These are phyloP conservation scores for Drosophila mettleri DNA, from an alignment of 2,888 invertebrate species.

Conservation along the genomic window DNA sequence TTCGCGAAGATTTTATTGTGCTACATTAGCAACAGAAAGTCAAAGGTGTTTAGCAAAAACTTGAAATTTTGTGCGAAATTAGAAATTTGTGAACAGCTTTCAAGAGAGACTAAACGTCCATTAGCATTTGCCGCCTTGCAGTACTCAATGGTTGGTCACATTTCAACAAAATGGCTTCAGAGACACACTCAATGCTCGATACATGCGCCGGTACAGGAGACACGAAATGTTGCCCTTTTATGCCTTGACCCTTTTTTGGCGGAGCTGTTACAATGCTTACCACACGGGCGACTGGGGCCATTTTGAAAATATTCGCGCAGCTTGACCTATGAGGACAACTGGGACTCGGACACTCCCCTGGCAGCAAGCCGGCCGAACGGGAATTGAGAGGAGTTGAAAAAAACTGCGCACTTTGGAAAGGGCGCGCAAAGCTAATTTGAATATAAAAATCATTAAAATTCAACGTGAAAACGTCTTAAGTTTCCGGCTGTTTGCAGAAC, in stretches of 20 bases:
- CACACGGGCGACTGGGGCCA: conserved; percentile 58
- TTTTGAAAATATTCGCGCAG: conserved; percentile 63
- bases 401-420: conserved; percentile 40
- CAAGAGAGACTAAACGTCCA: not conserved
- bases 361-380: conserved; percentile 47
- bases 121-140: not conserved
- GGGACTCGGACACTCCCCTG: conserved; percentile 64
- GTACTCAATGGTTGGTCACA: conserved; percentile 40
- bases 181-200: conserved; percentile 35
- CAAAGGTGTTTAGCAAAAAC: not conserved
- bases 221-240: conserved; percentile 55
- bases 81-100: not conserved
- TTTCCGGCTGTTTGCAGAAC: conserved; percentile 64
- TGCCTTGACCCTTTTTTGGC: conserved; percentile 64
- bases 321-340: conserved; percentile 58
- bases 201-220: conserved; percentile 54
- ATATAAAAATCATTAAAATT: conserved; percentile 82
- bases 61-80: not conserved
- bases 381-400: conserved; percentile 15
- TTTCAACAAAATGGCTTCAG: conserved; percentile 60
- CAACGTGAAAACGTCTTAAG: conserved; percentile 78
- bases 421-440: conserved; percentile 75
- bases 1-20: not conserved
- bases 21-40: not conserved
- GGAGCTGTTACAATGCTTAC: conserved; percentile 42